Evolutionary conservation across 2,113 vertebrate species (phyloP).

Genomic region (Chauna torquata): DNA sequence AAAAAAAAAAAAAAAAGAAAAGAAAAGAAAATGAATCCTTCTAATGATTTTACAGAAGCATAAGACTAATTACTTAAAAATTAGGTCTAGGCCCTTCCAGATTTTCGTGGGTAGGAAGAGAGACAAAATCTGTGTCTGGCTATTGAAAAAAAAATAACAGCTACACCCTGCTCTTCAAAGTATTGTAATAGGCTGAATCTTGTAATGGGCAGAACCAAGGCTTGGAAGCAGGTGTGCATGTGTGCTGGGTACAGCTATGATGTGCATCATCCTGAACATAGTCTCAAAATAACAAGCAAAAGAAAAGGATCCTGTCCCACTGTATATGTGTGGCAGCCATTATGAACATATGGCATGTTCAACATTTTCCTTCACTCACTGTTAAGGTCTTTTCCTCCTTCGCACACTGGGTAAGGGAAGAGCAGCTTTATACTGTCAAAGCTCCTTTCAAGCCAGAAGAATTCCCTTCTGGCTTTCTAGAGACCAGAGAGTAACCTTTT

Average conservation of each 20-base stretch:
- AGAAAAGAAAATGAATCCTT: neutral
- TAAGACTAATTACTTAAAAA: neutral
- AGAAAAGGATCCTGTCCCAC: neutral
- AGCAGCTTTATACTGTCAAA: neutral
- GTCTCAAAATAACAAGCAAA: neutral
- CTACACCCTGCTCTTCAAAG: neutral
- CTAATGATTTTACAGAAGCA: neutral
- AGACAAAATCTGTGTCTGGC: neutral
- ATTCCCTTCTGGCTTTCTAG: neutral
- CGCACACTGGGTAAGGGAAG: neutral
- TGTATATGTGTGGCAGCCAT: rapidly evolving
- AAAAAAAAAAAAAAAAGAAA: too few relatives aligned
- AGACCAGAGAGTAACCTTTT: neutral
- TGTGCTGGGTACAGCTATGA: rapidly evolving
- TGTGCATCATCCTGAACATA: neutral
- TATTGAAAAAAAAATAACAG: neutral
- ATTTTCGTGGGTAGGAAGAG: neutral
- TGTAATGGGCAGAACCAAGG: neutral
- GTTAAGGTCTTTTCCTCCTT: neutral
- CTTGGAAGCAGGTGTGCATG: neutral
- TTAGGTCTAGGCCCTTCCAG: neutral
- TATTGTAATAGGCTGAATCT: neutral
- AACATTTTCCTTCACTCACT: neutral
- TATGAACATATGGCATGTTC: rapidly evolving
- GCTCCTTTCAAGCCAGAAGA: neutral